Conservation (phyloP, 1,140 invertebrate genomes). For the Helicoverpa armigera region DNA sequence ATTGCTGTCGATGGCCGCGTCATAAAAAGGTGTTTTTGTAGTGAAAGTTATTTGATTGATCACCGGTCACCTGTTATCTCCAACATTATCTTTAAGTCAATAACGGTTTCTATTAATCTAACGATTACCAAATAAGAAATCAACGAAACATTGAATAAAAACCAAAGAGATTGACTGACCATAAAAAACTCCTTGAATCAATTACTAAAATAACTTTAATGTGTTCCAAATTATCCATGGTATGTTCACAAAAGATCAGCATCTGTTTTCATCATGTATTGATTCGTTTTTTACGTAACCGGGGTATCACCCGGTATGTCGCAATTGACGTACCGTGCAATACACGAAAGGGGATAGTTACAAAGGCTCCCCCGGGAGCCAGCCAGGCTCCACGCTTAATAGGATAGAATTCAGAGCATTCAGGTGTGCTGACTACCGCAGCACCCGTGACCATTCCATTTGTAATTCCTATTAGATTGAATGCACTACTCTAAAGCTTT, state of each 20-base stretch:
- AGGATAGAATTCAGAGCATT: conserved; percentile 59
- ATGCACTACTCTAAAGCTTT: conserved; percentile 48
- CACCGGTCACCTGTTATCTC: background rate
- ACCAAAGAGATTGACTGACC: background rate
- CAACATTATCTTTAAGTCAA: conserved; percentile 23
- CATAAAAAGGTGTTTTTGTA: conserved; percentile 37
- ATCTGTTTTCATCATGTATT: conserved; percentile 17
- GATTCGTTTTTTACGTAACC: conserved; percentile 27
- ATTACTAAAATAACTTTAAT: background rate
- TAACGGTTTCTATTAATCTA: conserved; percentile 2
- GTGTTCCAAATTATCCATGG: no score
- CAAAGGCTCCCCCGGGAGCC: conserved; percentile 55
- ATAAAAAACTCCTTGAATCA: background rate
- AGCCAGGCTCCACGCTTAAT: conserved; percentile 54
- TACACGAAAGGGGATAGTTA: conserved; percentile 32
- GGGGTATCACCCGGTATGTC: conserved; percentile 7
- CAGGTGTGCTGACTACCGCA: conserved; percentile 50
- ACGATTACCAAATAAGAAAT: background rate
- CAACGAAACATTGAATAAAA: conserved; percentile 5
- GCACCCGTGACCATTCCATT: conserved; percentile 24
- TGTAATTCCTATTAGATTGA: conserved; percentile 50
- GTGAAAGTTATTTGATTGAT: conserved; percentile 49
- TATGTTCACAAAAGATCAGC: conserved; percentile 6
- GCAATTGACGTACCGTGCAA: conserved; percentile 32
- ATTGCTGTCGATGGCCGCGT: conserved; percentile 34